Conservation (phyloP, 2,113 vertebrate species). For the Thamnaconus septentrionalis region DNA sequence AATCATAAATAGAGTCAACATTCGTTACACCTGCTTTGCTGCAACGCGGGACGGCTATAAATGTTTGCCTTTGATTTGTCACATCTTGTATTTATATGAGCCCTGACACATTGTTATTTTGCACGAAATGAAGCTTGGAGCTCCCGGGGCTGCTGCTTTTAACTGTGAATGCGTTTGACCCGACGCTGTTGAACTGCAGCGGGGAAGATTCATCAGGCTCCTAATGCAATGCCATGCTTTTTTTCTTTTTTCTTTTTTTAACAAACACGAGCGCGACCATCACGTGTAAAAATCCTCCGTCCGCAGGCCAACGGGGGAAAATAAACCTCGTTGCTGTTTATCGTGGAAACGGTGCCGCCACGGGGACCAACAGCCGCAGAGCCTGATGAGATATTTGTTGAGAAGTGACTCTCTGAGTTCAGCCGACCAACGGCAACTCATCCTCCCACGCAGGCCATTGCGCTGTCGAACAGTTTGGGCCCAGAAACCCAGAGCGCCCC, state of each 20-base stretch:
- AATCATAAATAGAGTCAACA: slow-evolving; percentile 32
- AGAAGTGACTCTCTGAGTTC: slow-evolving; percentile 37
- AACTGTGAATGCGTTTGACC: slow-evolving; percentile 3
- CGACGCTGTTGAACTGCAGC: not conserved
- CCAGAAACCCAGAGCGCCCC: slow-evolving; percentile 24
- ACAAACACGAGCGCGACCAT: slow-evolving; percentile 11
- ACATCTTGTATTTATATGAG: no score
- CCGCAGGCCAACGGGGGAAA: slow-evolving; percentile 10
- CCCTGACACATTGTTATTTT: no score
- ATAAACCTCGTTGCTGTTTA: slow-evolving; percentile 4
- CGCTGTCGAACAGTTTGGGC: slow-evolving; percentile 39
- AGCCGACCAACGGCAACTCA: slow-evolving; percentile 25
- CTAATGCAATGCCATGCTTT: not conserved
- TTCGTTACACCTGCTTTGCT: slow-evolving; percentile 48
- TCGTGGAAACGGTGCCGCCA: slow-evolving; percentile 7
- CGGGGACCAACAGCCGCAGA: slow-evolving; percentile 25
- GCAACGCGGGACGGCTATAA: slow-evolving; percentile 1
- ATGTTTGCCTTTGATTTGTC: no score
- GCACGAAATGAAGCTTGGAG: no score
- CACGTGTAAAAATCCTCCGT: slow-evolving; percentile 16
- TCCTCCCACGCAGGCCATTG: slow-evolving; percentile 44
- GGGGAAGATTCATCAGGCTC: not conserved
- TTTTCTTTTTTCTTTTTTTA: slow-evolving; percentile 2
- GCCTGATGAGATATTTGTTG: slow-evolving; percentile 31
- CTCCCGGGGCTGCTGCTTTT: not conserved